These are phyloP conservation scores for Asobara japonica DNA, from an alignment of 1,140 invertebrate species.

Conservation along the genomic window DNA sequence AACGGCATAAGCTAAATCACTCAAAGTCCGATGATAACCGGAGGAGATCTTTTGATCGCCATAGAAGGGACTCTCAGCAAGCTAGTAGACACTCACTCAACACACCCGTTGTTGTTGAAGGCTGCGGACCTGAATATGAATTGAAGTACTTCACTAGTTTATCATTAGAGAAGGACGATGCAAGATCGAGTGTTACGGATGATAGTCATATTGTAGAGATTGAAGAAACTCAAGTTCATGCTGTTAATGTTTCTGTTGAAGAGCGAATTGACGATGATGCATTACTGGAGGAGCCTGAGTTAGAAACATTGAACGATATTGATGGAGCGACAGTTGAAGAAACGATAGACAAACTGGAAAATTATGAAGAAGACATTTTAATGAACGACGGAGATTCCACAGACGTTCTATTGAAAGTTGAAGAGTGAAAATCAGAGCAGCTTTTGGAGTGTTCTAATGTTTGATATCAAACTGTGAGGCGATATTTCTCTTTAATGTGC, in stretches of 20 bases:
- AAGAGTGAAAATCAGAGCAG: background rate
- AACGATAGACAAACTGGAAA: background rate
- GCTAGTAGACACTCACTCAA: conserved; percentile 59
- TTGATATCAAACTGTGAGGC: background rate
- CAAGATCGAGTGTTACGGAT: conserved; percentile 51
- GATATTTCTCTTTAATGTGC: background rate
- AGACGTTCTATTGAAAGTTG: background rate
- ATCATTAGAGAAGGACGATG: conserved; percentile 55
- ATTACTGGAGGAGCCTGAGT: conserved; percentile 58
- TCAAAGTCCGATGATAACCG: conserved; percentile 62
- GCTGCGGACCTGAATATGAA: conserved; percentile 49
- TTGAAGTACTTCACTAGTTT: conserved; percentile 56
- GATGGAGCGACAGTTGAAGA: conserved; percentile 24
- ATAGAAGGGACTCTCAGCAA: conserved; percentile 51
- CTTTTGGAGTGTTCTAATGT: background rate
- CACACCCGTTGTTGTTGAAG: conserved; percentile 49
- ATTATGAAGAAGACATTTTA: background rate
- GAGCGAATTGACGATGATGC: conserved; percentile 49
- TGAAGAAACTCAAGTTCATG: conserved; percentile 42
- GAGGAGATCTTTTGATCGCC: conserved; percentile 57
- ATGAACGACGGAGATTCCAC: background rate
- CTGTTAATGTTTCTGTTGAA: conserved; percentile 37
- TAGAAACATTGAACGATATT: conserved; percentile 54
- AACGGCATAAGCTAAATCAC: conserved; percentile 55
- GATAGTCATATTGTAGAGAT: conserved; percentile 51